A percentile compares a stretch with the other conserved stretches of the same genome.
Conservation (phyloP, 2,797 vertebrate genomes). For the Eidolon dupreanum region DNA sequence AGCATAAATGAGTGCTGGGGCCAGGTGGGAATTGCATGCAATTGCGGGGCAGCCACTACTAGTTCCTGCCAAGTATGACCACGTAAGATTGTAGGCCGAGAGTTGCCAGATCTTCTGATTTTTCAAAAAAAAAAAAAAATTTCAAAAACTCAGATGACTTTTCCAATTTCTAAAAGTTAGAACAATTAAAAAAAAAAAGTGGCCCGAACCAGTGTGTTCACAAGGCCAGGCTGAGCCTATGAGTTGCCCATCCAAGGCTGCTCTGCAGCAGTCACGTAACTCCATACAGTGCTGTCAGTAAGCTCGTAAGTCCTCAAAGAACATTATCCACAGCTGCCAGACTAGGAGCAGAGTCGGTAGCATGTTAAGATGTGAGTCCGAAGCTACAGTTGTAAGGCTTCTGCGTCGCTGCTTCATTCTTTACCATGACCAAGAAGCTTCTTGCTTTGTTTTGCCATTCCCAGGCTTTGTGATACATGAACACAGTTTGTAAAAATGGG, state of each 20-base stretch:
- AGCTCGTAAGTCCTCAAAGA: neutral
- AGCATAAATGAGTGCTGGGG: neutral
- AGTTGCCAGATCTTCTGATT: constrained; percentile 9
- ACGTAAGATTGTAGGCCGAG: neutral
- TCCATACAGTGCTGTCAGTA: neutral
- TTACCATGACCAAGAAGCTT: neutral
- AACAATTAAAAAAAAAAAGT: neutral
- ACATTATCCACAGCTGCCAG: neutral
- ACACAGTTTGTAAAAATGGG: neutral
- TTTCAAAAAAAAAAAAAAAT: neutral
- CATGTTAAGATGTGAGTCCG: neutral
- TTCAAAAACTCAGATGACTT: neutral
- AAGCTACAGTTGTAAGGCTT: neutral
- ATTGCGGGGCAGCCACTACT: neutral
- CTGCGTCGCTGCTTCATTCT: neutral
- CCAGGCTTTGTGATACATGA: neutral
- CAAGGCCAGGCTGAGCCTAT: neutral
- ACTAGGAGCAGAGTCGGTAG: neutral
- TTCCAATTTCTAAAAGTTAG: constrained; percentile 48
- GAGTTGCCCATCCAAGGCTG: neutral
- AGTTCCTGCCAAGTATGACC: constrained; percentile 23
- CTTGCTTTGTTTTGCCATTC: neutral
- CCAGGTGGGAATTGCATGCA: neutral
- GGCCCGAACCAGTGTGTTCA: neutral
- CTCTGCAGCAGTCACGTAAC: neutral